phyloP scores from a whole-genome alignment of 1,140 invertebrate species.

The Eupristina koningsbergeri region DNA sequence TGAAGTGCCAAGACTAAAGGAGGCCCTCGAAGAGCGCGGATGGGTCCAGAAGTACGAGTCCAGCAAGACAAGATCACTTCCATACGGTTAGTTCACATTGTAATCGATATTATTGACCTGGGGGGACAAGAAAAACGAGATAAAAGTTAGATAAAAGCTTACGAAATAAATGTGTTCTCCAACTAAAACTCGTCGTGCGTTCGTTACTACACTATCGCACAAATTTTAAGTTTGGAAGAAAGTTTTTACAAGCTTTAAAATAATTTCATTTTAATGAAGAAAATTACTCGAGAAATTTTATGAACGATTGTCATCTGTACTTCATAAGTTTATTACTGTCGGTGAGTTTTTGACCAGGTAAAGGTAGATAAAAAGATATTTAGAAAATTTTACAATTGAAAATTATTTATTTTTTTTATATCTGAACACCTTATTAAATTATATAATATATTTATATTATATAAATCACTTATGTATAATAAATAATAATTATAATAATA shows the following conservation, averaged over 20 bases:
- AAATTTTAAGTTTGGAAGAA: conserved; percentile 38
- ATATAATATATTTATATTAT: no score
- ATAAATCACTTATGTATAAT: no score
- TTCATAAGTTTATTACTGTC: background rate
- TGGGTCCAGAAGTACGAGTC: conserved; percentile 69
- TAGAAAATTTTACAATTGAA: background rate
- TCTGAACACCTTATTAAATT: no score
- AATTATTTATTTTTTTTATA: no score
- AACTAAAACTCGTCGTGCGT: background rate
- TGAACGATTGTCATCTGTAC: no score
- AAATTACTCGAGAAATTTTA: background rate
- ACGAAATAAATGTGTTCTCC: conserved; percentile 19
- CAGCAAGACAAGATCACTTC: conserved; percentile 62
- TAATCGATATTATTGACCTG: background rate
- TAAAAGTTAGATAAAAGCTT: background rate
- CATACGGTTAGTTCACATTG: conserved; percentile 63
- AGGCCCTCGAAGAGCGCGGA: conserved; percentile 61
- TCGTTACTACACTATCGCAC: background rate
- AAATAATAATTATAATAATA: no score
- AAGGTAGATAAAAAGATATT: background rate
- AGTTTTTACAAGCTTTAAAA: conserved; percentile 37
- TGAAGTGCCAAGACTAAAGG: conserved; percentile 65
- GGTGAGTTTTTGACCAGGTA: no score
- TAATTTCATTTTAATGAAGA: conserved; percentile 37
- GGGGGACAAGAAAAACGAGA: background rate